phyloP scores from a whole-genome alignment of 2,113 vertebrate species.

The Clarias gariepinus region DNA sequence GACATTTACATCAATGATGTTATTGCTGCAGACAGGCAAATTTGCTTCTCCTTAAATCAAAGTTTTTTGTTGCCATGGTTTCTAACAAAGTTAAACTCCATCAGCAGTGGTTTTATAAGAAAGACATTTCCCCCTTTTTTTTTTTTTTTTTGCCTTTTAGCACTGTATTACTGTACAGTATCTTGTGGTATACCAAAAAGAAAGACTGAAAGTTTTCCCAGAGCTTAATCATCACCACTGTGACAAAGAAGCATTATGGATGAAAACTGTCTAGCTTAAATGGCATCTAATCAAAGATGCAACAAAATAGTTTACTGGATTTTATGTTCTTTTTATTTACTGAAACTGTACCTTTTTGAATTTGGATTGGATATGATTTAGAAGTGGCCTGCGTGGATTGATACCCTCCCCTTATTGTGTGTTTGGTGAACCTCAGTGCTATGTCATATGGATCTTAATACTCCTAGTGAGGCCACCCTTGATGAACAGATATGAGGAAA shows the following conservation, averaged over 20 bases:
- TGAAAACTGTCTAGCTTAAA: neutral
- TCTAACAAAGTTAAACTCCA: constrained; percentile 41
- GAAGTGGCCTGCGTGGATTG: neutral
- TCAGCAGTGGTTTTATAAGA: constrained; percentile 36
- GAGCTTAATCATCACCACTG: neutral
- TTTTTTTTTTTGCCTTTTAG: constrained; percentile 5
- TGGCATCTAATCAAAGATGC: neutral
- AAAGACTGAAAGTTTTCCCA: neutral
- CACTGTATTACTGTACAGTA: constrained; percentile 19
- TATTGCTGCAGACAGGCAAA: constrained; percentile 22
- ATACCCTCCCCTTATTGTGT: neutral
- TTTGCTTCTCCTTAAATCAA: constrained; percentile 20
- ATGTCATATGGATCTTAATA: neutral
- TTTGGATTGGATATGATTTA: neutral
- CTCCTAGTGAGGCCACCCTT: neutral
- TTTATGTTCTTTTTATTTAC: too few species aligned
- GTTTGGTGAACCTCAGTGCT: neutral
- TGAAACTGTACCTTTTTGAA: neutral
- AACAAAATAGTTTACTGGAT: neutral
- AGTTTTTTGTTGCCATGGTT: constrained; percentile 50
- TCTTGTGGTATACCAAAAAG: neutral
- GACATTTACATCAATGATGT: neutral
- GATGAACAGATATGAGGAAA: neutral
- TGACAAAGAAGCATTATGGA: neutral
- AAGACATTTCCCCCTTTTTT: neutral